Evolutionary conservation across 2,888 invertebrate genomes (phyloP).

Genomic region (Andrena bucephala): DNA sequence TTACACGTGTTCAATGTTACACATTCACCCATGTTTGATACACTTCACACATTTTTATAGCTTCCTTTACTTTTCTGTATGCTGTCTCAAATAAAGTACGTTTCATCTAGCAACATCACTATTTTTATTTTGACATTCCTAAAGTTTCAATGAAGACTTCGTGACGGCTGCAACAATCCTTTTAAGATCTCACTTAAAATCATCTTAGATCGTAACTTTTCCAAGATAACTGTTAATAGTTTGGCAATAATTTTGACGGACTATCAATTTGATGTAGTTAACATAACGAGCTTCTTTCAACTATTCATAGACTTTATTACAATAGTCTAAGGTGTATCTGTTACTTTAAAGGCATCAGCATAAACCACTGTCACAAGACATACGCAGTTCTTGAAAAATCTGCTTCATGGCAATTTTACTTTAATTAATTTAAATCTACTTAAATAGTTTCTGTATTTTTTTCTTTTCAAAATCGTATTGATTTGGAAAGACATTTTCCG

Average conservation of each 20-base stretch:
- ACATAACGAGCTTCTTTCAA: constrained; percentile 48
- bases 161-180: constrained; percentile 44
- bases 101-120: constrained; percentile 52
- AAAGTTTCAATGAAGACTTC: constrained; percentile 57
- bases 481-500: constrained; percentile 36
- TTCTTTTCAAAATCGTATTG: constrained; percentile 32
- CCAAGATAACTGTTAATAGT: constrained; percentile 39
- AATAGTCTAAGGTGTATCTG: constrained; percentile 57
- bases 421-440: constrained; percentile 41
- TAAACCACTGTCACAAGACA: constrained; percentile 52
- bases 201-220: constrained; percentile 49
- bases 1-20: constrained; percentile 66
- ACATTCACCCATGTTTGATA: constrained; percentile 63
- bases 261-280: constrained; percentile 61
- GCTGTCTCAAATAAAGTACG: constrained; percentile 65
- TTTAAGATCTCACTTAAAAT: constrained; percentile 48
- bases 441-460: constrained; percentile 46
- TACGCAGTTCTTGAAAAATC: constrained; percentile 36
- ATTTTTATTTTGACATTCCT: constrained; percentile 55
- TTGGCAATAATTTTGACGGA: constrained; percentile 47
- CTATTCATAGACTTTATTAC: constrained; percentile 57
- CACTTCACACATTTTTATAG: constrained; percentile 61
- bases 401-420: constrained; percentile 48
- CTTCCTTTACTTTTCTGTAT: constrained; percentile 51
- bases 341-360: constrained; percentile 67